Base-by-base conservation (phyloP, 2,888 invertebrate species). In the Mimas tiliae region DNA sequence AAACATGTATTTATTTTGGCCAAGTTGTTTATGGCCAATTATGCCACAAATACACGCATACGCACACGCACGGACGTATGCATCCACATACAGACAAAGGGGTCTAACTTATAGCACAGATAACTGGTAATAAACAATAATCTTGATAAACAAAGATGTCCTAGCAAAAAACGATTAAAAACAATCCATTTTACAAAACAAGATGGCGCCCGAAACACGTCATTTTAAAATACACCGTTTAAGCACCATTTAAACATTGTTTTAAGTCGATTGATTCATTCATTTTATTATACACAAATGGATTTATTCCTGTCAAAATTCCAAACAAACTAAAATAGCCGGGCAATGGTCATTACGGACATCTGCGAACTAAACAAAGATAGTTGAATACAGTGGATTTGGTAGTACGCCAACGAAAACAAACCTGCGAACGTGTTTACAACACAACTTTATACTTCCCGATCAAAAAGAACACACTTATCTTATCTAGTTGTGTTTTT, bases 351-450 rank as follows among this genome's bases (percentile, higher is more conserved):
- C 64, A 55, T 53, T 64, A 53, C 53, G 19, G 58, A 16, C 63
- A 47, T 64, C 47, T 55, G 53, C 64, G 53, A 27, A 64, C 45
- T 45, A 64, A 64, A 64, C 64, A 64, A 53, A 64, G 53, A 53
- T 55, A 50, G 45, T 47, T 21, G 33, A 64, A 47, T 42, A 38
- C 64, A 53, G 64, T 64, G 68, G 74, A 67, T 68, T 82, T 85
- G 86, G 84, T 77, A 74, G 34, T 63, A 70, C 66, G 87, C 86
- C 87, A 87, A 86, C 67, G 71, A 79, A 82, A 83, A 86, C 83
- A 83, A 67, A 73, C 69, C 64, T 68, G 75, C 71, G 70, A 73
- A 67, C 66, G 68, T 74, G 78, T 84, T 82, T 82, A 82, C 80
- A 75, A 72, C 69, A 80, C 71, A 75, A 67, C 79, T 80, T 77